Evolutionary conservation across 2,888 invertebrate species (phyloP), one percentile per base, ranked within the genome.

Genomic region (Rutpela maculata): DNA sequence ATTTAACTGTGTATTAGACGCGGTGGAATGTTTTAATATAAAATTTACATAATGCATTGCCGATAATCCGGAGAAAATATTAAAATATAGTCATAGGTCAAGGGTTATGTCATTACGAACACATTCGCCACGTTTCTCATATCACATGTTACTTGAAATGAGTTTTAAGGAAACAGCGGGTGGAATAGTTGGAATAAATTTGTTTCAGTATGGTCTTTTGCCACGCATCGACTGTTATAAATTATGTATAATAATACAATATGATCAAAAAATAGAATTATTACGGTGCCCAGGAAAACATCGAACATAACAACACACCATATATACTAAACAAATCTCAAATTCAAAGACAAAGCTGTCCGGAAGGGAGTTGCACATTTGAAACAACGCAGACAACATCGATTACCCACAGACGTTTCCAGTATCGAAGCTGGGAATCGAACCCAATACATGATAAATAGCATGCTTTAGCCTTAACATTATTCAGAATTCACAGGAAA

Each of bases 11-110:
- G 50, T 15, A 15, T 15, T 50, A 11, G 15, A 15, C 50, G 50
- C 12, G 2, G 15, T 15, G 15, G 50, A 50, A 50, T 15, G 50
- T 15, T 2, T 9, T 11, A 43, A n/a, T 6, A 50, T n/a, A 15
- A 59, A 59, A 59, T 59, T 22, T 59, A 59, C 59, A 22, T 22
- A 22, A 59, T 59, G 59, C 59, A 59, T 11, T 4, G 59, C 15
- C 22, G 19, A 22, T 59, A 19, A 59, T 12, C 19, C 19, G 15
- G 19, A 59, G 59, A 11, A 9, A 11, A 19, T 59, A 59, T 59
- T 22, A 22, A 59, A 22, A 19, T 22, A 6, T 22, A 11, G 19
- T 0, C 22, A 59, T 59, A 59, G 59, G 59, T 59, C 59, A 59
- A 59, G 22, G 59, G 59, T 22, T 59, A 59, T 22, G 59, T 22